Evolutionary conservation across 2,113 vertebrate species (phyloP).

Genomic region (Chionis minor): DNA sequence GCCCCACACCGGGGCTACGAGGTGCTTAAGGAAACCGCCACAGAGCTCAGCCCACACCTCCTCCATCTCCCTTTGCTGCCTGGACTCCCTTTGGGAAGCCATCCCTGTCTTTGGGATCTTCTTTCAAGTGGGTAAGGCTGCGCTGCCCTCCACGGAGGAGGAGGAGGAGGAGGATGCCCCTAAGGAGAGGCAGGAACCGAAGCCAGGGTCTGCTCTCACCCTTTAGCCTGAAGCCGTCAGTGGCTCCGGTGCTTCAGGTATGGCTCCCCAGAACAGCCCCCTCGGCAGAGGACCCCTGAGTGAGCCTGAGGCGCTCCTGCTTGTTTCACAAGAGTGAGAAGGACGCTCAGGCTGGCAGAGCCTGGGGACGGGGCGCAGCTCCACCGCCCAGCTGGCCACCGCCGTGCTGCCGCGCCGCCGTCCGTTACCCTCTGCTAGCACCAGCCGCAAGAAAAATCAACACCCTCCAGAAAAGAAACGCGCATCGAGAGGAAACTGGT

Average conservation of each 20-base stretch:
- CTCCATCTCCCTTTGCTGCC: neutral
- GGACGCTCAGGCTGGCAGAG: neutral
- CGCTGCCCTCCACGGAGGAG: neutral
- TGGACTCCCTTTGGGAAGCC: neutral
- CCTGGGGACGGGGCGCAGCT: neutral
- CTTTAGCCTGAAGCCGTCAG: neutral
- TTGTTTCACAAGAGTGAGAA: neutral
- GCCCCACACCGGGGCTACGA: accelerated
- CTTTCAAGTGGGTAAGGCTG: neutral
- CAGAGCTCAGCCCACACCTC: neutral
- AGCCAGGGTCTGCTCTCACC: neutral
- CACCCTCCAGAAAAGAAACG: neutral
- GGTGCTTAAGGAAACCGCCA: accelerated
- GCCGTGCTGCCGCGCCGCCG: accelerated
- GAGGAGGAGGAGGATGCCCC: neutral
- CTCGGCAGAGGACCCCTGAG: neutral
- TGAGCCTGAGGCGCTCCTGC: accelerated
- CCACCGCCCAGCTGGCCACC: neutral
- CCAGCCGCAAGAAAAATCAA: neutral
- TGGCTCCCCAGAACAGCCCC: neutral
- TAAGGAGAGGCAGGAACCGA: neutral
- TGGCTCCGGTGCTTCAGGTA: neutral
- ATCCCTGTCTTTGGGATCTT: neutral
- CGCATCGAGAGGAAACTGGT: neutral
- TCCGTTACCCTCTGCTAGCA: neutral